Evolutionary conservation across 2,888 invertebrate species (phyloP), one percentile per base, ranked within the genome.

Genomic region (Carabus problematicus): DNA sequence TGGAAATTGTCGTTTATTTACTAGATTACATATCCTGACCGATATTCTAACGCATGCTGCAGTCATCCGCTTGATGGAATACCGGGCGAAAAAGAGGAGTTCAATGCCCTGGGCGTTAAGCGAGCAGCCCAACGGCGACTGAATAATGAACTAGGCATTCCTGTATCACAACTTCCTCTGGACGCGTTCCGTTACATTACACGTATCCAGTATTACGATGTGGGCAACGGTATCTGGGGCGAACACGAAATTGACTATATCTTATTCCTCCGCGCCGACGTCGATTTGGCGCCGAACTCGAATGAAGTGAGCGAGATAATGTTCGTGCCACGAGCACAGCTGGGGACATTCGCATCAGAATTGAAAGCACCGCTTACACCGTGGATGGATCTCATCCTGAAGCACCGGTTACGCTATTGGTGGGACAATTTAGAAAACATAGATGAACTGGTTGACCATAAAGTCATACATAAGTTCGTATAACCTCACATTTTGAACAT

Each of bases 211-310:
- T 99, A 98, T 83, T 88, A 90, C 75, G 93, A 94, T 77, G 81
- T 83, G 0, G 92, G 91, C 3, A 89, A 92, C 77, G 89, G 91
- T 14, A 84, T 85, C 71, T 99, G 95, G 94, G 98, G 98, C 7
- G 99, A 99, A 83, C 96, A 98, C 79, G 99, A 99, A 84, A 92
- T 99, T 74, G 98, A 98, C 83, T 97, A 99, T 82, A 91, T 98
- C 64, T 84, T 98, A 7, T 90, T 98, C 80, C 82, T 95, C 58
- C 90, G 93, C 77, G 89, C 88, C 75, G 92, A 97, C 78, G 87
- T 94, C 8, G 87, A 89, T 42, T 80, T 95, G 3, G 87, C 91
- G 59, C 92, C 93, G 0, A 98, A 98, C 82, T 85, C 88, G 0
- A 91, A 96, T 78, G 99, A 99, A 85, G 93, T 99, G 18, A 92